Conservation (phyloP, 2,113 vertebrate genomes). For the Anguilla rostrata region DNA sequence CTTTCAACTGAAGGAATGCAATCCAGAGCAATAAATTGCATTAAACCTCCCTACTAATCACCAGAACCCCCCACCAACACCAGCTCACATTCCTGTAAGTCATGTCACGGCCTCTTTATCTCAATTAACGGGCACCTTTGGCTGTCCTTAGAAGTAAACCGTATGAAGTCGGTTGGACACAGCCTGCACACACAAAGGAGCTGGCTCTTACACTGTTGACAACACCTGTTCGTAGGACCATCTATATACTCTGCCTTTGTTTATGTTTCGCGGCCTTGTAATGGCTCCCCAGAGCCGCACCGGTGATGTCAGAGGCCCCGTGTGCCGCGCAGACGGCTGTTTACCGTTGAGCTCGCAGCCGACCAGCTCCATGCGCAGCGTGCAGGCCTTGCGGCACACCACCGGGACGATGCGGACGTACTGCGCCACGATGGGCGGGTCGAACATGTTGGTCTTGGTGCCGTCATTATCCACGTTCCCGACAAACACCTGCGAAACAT, state of each 20-base stretch:
- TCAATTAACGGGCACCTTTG: background rate
- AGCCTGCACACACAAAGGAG: background rate
- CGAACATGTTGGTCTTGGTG: slow-evolving; percentile 80
- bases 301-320: background rate
- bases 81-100: background rate
- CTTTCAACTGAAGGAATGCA: background rate
- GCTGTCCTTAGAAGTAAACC: too few species aligned
- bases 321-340: slow-evolving; percentile 8
- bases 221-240: background rate
- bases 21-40: background rate
- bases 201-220: background rate
- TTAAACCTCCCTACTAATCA: background rate
- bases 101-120: background rate
- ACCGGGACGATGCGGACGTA: slow-evolving; percentile 85
- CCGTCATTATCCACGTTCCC: slow-evolving; percentile 81
- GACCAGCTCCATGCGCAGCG: slow-evolving; percentile 89
- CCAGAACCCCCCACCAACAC: background rate
- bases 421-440: slow-evolving; percentile 76
- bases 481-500: slow-evolving; percentile 73
- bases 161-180: background rate
- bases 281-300: background rate
- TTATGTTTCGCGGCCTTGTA: background rate
- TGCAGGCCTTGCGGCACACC: slow-evolving; percentile 81
- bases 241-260: background rate
- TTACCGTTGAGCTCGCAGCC: slow-evolving; percentile 94